Evolutionary conservation across 2,888 invertebrate genomes (phyloP).

Genomic region (Philereme transversata): DNA sequence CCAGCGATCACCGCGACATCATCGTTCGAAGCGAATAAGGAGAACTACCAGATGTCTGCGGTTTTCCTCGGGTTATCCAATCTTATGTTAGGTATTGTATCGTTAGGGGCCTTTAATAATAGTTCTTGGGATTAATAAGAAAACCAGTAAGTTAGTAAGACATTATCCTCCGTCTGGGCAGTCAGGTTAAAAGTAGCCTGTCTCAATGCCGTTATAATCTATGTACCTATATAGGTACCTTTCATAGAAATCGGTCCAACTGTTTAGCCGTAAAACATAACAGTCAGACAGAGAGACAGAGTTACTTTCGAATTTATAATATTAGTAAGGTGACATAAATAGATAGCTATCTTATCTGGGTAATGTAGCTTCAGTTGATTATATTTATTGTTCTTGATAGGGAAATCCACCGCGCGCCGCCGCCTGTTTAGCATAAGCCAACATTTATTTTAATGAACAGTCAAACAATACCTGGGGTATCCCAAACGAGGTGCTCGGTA

Average conservation of each 20-base stretch:
- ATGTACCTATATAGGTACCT: too few relatives aligned
- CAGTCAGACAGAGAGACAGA: too few relatives aligned
- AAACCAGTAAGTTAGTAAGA: too few relatives aligned
- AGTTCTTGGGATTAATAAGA: too few relatives aligned
- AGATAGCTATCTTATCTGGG: not conserved
- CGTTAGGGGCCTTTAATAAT: constrained; percentile 3
- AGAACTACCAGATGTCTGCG: constrained; percentile 32
- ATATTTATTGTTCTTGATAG: constrained; percentile 12
- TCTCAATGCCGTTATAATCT: too few relatives aligned
- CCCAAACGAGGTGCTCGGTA: constrained; percentile 43
- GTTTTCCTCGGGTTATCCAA: constrained; percentile 46
- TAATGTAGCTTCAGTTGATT: constrained; percentile 11
- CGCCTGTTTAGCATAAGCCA: constrained; percentile 41
- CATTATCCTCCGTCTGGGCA: too few relatives aligned
- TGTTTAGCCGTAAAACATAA: too few relatives aligned
- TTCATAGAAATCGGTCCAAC: too few relatives aligned
- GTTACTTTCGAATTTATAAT: too few relatives aligned
- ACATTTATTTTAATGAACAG: constrained; percentile 42
- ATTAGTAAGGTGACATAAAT: not conserved
- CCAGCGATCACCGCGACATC: constrained; percentile 37
- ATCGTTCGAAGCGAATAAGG: constrained; percentile 38
- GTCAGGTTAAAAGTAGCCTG: too few relatives aligned
- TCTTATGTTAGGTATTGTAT: not conserved
- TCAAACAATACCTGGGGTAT: constrained; percentile 49
- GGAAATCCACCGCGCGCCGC: constrained; percentile 42